These are phyloP conservation scores for Lottia scabra DNA, from an alignment of 2,888 invertebrate genomes.

Conservation along the genomic window DNA sequence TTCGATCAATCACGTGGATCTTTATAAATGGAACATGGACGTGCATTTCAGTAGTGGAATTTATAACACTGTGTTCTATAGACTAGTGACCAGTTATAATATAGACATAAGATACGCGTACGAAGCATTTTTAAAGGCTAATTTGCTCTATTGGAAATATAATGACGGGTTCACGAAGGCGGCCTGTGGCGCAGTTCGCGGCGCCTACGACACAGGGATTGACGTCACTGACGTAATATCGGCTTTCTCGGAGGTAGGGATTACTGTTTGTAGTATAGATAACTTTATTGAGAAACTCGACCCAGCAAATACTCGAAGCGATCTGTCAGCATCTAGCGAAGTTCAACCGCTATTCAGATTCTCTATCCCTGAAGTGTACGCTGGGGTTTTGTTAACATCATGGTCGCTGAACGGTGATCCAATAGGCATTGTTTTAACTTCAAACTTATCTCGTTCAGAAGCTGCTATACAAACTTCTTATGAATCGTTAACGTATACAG, in stretches of 20 bases:
- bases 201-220: constrained; percentile 42
- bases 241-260: constrained; percentile 39
- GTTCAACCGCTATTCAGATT: constrained; percentile 10
- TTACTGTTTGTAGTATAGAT: constrained; percentile 30
- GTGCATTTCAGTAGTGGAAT: constrained; percentile 49
- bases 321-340: constrained; percentile 4
- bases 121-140: constrained; percentile 41
- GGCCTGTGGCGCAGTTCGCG: constrained; percentile 43
- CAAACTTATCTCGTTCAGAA: background rate
- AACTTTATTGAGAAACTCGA: constrained; percentile 15
- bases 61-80: constrained; percentile 43
- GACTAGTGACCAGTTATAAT: constrained; percentile 17
- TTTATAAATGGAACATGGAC: constrained; percentile 34
- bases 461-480: background rate
- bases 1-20: constrained; percentile 37
- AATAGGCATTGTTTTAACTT: background rate
- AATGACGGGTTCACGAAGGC: constrained; percentile 36
- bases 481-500: background rate
- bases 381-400: background rate
- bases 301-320: background rate
- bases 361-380: background rate
- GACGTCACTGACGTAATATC: constrained; percentile 27
- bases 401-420: background rate
- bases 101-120: constrained; percentile 33
- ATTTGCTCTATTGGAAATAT: constrained; percentile 42